phyloP scores from a whole-genome alignment of 2,113 vertebrate species.

The Aegithalos caudatus region DNA sequence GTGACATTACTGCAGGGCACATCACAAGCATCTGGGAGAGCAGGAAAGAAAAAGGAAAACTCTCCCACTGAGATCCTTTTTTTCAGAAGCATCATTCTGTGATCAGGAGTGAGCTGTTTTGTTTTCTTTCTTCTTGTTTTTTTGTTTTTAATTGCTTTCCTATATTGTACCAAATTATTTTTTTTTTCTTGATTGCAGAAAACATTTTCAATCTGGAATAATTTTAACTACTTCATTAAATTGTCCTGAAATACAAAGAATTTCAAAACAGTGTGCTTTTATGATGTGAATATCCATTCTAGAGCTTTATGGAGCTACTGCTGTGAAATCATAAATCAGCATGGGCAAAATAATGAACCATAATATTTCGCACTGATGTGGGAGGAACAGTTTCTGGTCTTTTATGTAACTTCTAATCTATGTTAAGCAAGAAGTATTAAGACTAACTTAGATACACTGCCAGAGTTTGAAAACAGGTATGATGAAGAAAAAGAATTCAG shows the following conservation, averaged over 20 bases:
- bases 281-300: not conserved
- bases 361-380: not conserved
- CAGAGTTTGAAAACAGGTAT: not conserved
- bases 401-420: not conserved
- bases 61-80: not conserved
- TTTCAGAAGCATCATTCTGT: not conserved
- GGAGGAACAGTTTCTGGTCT: not conserved
- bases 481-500: not conserved
- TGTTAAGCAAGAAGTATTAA: not conserved
- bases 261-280: not conserved
- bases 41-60: not conserved
- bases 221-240: constrained; percentile 17
- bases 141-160: not conserved
- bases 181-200: not conserved
- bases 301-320: constrained; percentile 5
- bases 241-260: not conserved
- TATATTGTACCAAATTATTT: not conserved
- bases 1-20: not conserved
- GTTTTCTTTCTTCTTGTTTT: not conserved
- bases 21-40: not conserved
- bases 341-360: not conserved
- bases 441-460: not conserved
- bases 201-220: not conserved
- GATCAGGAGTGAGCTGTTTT: not conserved
- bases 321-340: constrained; percentile 26